Percentiles rank a stretch among this genome's conserved stretches.
phyloP scores from a whole-genome alignment of 2,797 vertebrate species.

The Falco peregrinus region DNA sequence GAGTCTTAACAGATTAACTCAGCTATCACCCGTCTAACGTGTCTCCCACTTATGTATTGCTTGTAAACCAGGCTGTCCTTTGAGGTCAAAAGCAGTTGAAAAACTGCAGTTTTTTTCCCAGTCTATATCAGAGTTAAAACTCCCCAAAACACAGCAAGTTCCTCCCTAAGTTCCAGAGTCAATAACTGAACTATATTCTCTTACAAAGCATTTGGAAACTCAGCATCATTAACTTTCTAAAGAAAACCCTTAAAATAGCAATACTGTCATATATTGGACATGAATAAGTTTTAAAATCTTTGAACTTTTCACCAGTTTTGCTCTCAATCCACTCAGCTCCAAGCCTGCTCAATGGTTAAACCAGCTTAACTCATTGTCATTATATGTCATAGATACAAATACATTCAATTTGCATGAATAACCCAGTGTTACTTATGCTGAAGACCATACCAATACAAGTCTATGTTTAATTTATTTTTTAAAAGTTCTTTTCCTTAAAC shows the following conservation, averaged over 20 bases:
- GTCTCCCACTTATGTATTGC: background rate
- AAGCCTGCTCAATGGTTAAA: background rate
- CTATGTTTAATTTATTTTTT: background rate
- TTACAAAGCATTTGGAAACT: background rate
- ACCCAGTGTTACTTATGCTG: background rate
- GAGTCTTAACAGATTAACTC: background rate
- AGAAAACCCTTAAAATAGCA: background rate
- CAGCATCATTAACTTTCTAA: background rate
- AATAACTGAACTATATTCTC: background rate
- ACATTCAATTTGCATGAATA: background rate
- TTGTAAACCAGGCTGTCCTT: background rate
- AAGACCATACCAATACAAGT: background rate
- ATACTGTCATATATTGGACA: background rate
- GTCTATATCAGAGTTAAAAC: background rate
- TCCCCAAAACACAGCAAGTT: background rate
- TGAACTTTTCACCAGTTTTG: background rate
- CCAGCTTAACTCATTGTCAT: background rate
- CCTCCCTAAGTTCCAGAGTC: background rate
- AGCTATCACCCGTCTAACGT: fast-evolving
- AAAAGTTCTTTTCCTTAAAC: background rate
- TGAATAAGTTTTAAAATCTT: background rate
- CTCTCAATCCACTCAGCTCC: background rate
- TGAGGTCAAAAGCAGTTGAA: background rate
- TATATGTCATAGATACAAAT: background rate
- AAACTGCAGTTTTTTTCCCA: background rate